Percentiles rank a stretch among this genome's conserved stretches.
Evolutionary conservation across 2,113 vertebrate genomes (phyloP).

Genomic region (Aldabrachelys gigantea): DNA sequence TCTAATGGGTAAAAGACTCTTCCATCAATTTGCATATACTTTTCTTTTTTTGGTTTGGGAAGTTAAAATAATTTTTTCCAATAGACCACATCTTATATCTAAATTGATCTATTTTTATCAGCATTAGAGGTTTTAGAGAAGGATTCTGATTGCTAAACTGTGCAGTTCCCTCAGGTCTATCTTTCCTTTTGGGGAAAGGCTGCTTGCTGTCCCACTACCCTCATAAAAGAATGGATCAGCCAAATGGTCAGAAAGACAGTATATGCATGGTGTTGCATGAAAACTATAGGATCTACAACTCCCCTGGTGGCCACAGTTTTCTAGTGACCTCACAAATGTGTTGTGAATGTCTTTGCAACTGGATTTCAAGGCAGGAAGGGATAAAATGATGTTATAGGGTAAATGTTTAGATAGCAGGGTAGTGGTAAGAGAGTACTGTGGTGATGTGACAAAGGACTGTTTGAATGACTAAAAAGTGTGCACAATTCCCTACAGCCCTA

Average conservation of each 20-base stretch:
- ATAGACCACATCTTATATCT: background rate
- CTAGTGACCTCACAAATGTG: background rate
- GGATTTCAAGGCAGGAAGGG: background rate
- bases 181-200: conserved; percentile 1
- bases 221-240: background rate
- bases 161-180: background rate
- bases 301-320: background rate
- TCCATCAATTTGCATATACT: background rate
- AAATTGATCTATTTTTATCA: background rate
- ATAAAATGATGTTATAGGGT: background rate
- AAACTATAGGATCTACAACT: background rate
- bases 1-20: background rate
- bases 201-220: background rate
- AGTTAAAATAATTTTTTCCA: background rate
- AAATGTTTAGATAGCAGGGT: background rate
- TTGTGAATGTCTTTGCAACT: background rate
- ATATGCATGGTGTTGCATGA: background rate
- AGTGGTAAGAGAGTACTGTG: background rate
- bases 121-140: background rate
- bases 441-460: background rate
- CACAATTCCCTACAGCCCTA: background rate
- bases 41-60: background rate
- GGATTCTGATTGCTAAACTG: background rate
- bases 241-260: background rate
- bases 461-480: background rate